Conservation (phyloP, 2,888 invertebrate species). For the Habrosyne pyritoides region DNA sequence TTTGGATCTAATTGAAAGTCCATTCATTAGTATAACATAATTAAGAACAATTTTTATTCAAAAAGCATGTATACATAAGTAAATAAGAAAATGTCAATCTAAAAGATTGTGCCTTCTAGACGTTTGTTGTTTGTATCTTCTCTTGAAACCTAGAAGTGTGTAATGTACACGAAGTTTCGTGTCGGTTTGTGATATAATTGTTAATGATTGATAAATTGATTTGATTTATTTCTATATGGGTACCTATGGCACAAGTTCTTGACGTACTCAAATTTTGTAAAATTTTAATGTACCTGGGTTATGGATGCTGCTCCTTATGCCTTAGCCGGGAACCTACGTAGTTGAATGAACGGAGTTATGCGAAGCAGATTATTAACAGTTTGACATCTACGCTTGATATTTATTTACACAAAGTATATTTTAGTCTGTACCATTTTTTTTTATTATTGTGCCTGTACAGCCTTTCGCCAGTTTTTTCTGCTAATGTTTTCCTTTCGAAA, state of each 20-base stretch:
- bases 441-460: too few relatives aligned
- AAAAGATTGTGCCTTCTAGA: constrained; percentile 52
- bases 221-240: neutral
- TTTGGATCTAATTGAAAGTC: neutral
- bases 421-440: too few relatives aligned
- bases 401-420: too few relatives aligned
- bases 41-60: neutral
- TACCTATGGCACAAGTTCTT: neutral
- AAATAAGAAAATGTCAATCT: constrained; percentile 35
- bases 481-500: too few relatives aligned
- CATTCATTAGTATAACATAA: neutral
- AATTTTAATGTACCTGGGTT: too few relatives aligned
- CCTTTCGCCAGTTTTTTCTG: too few relatives aligned
- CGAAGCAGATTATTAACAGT: too few relatives aligned
- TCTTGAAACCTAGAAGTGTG: constrained; percentile 12
- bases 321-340: too few relatives aligned
- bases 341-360: too few relatives aligned
- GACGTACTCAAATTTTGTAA: neutral
- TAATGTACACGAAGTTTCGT: neutral
- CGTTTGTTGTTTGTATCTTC: constrained; percentile 19
- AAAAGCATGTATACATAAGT: neutral
- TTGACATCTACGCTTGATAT: too few relatives aligned
- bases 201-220: neutral
- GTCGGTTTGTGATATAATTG: neutral
- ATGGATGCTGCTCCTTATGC: too few relatives aligned